A percentile compares a stretch with the other conserved stretches of the same genome.
Evolutionary conservation across 2,797 vertebrate genomes (phyloP).

Genomic region (Austrolebias charrua): DNA sequence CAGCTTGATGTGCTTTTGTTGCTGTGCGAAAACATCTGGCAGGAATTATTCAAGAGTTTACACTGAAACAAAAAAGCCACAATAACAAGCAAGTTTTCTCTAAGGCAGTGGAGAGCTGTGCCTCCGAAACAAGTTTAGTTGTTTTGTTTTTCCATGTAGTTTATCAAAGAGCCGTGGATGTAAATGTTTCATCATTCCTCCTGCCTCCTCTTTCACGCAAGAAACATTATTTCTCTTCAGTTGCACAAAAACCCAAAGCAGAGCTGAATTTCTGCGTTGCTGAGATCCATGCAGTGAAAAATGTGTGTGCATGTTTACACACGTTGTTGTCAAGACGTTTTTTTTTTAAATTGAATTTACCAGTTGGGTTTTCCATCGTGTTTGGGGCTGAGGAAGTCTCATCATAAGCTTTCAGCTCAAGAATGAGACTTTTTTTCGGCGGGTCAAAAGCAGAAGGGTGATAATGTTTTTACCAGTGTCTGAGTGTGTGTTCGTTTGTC

Average conservation of each 20-base stretch:
- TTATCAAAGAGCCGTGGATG: conserved; percentile 42
- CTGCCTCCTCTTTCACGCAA: conserved; percentile 44
- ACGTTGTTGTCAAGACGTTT: conserved; percentile 47
- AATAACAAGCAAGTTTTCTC: conserved; percentile 35
- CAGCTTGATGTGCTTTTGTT: conserved; percentile 4
- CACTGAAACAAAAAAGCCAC: conserved; percentile 17
- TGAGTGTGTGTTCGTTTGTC: too few species aligned
- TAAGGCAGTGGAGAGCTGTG: conserved; percentile 17
- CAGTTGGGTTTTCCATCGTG: conserved; percentile 55
- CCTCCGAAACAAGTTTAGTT: conserved; percentile 40
- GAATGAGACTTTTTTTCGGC: too few species aligned
- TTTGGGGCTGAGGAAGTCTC: conserved; percentile 47
- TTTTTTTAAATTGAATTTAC: conserved; percentile 40
- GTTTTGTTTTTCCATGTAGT: conserved; percentile 26
- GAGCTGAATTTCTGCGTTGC: conserved; percentile 13
- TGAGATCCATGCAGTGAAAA: conserved; percentile 24
- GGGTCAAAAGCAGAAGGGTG: too few species aligned
- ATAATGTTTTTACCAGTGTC: too few species aligned
- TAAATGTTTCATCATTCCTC: conserved; percentile 67
- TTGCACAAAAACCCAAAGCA: conserved; percentile 29
- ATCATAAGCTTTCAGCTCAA: conserved; percentile 1
- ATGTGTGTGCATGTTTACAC: conserved; percentile 4
- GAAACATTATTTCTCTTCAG: conserved; percentile 29
- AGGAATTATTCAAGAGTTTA: conserved; percentile 18
- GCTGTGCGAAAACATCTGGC: conserved; percentile 2